Base-by-base conservation (phyloP, 2,797 vertebrate species). In the Anniella stebbinsi region DNA sequence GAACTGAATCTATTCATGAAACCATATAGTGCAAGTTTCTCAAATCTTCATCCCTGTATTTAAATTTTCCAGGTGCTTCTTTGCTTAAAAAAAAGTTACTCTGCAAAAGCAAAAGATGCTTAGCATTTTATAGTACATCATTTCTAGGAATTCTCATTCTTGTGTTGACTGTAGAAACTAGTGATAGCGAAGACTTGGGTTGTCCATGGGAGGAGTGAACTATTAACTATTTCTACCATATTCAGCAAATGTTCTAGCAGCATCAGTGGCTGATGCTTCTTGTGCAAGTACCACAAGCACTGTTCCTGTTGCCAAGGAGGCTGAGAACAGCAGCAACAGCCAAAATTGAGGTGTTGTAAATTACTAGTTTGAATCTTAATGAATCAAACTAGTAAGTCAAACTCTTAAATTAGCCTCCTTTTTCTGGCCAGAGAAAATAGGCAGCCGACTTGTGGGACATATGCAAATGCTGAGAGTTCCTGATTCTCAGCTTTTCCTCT, bases 61-160 rank as follows among this genome's bases (percentile, higher is more conserved):
- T 87, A 57, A 25, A 66, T 28, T 84, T 84, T 72, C 25, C 57
- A 72, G 8, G 60, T 88, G 1, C 81, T 87, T 89, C 60, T 77
- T 63, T 80, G 51, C n/a, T 80, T 21, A 60, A 84, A 88, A 80
- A 36, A 25, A n/a, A 9, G 11, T 75, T 75, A 76, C 30, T 88
- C 45, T 66, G 4, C 4, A 81, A 72, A 83, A 87, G 33, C n/a
- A 73, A 72, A 92, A 84, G 8, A 36, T 73, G 2, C 41, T 41
- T 48, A 80, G 9, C 11, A 72, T 89, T 82, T 0, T 72, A 87
- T 23, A 69, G 1, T 0, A 0, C 69, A 0, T 0, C 11, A 45
- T 23, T 78, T n/a, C 1, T 33, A 86, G 72, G 81, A 45, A 86
- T 51, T 86, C 38, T 23, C 8, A 13, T 76, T 85, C 48, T 36